Base-by-base conservation (phyloP, 2,888 invertebrate genomes). In the Imbricaverruca yamaguchii region DNA sequence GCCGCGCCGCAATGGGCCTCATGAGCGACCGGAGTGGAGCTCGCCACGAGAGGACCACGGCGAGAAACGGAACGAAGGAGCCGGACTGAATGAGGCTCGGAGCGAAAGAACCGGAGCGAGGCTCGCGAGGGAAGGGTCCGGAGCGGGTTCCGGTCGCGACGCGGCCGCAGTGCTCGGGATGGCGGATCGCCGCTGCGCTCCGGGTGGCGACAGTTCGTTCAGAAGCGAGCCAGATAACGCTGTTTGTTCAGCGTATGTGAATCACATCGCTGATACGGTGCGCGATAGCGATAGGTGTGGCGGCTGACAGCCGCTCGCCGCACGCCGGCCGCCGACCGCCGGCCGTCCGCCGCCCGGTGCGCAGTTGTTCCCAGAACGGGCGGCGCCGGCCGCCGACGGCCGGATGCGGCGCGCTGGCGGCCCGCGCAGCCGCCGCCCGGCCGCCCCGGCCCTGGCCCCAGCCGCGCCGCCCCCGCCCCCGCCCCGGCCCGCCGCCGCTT, bases 161-260 rank as follows among this genome's bases (percentile, higher is more conserved):
- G 4, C 39, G 2, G 39, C 39, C 39, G 39, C 39, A 4, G 39
- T 4, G 39, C 39, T 39, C 39, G 39, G 39, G 39, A 39, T 39
- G 39, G n/a, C n/a, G n/a, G n/a, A n/a, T n/a, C n/a, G 39, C 39
- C 39, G 39, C 39, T 1, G 39, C 39, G 39, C 39, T 39, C 39
- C 2, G 39, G 39, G 4, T 39, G 39, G 39, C 39, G 39, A 39
- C 39, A 39, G 39, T 39, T 39, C 39, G 39, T 39, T 39, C 39
- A 39, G 39, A 39, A 39, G 39, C 39, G 39, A 4, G 39, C 39
- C 55, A 74, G 74, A 74, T 74, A 74, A 55, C 74, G 21, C 74
- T 74, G 53, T 74, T 74, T 74, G 74, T 55, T 18, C 55, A 55
- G 74, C 74, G 74, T 74, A 21, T 74, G 74, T 74, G 74, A 74